Base-by-base conservation (phyloP, 2,113 vertebrate species). In the Cephalophus harveyi region DNA sequence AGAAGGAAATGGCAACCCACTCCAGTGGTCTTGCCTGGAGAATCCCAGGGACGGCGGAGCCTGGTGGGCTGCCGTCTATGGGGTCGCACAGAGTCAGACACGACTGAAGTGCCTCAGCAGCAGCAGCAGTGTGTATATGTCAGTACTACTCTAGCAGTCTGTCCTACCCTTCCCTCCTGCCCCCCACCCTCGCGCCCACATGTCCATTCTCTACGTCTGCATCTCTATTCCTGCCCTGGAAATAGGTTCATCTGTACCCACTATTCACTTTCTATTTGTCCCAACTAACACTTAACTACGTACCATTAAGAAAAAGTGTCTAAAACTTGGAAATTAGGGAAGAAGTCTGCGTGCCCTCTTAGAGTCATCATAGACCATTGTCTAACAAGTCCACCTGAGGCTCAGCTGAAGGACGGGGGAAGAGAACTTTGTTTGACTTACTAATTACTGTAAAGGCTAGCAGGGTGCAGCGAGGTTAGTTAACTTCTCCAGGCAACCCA, bases 271-370 rank as follows among this genome's bases (percentile, higher is more conserved):
- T 96, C 48, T 93, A 15, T 92, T 95, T 95, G n/a, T 82, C 55
- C 57, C 30, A 62, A 64, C 46, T 71, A 76, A 60, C 62, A 50
- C 79, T 96, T 86, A 55, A 55, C 67, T 46, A 52, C 27, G 15
- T 67, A 50, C 23, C 84, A 8, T 74, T 96, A 87, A 91, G 83
- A 91, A 91, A 93, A 87, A 27, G 90, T 93, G 76, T 54, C 52
- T 54, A 57, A 87, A 84, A n/a, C 27, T 95, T 83, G 33, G 76
- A 86, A 94, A 91, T 74, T 50, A 50, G 25, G 84, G 16, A 84
- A 55, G 60, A 82, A 55, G n/a, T 10, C 25, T 43, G 1, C 33
- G 28, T 59, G 11, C 25, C 64, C 40, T 64, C 67, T 96, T 2
- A 79, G 91, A 64, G 64, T 89, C 52, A 64, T 60, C 40, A 23